Evolutionary conservation across 1,140 invertebrate genomes (phyloP).

Genomic region (Lordiphosa collinella): DNA sequence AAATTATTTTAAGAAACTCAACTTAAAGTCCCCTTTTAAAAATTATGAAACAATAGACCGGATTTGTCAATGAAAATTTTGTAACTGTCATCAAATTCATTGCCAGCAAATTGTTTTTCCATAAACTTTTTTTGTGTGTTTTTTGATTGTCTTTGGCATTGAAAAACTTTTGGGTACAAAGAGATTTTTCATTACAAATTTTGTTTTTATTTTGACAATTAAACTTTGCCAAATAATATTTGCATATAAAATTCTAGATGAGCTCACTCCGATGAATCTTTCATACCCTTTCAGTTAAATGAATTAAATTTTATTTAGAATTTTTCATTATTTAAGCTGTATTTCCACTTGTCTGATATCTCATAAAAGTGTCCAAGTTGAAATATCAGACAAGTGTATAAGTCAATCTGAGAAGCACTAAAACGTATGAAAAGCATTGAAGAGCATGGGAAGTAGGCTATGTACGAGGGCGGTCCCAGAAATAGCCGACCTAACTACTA

Average conservation of each 20-base stretch:
- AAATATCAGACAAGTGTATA: too few species aligned
- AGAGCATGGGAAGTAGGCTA: too few species aligned
- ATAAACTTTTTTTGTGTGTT: constrained; percentile 2
- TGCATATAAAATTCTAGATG: constrained; percentile 10
- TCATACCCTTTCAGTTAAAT: too few species aligned
- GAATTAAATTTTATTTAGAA: too few species aligned
- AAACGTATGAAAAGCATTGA: too few species aligned
- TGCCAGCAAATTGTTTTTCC: constrained; percentile 12
- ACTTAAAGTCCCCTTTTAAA: not conserved
- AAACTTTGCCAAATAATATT: constrained; percentile 38
- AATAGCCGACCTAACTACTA: too few species aligned
- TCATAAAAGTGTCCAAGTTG: too few species aligned
- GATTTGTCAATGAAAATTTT: not conserved
- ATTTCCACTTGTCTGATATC: too few species aligned
- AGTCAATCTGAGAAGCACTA: too few species aligned
- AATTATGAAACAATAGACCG: not conserved
- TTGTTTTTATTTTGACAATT: constrained; percentile 30
- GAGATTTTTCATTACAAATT: constrained; percentile 6
- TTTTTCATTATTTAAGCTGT: too few species aligned
- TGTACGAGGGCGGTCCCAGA: too few species aligned
- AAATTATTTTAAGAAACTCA: not conserved
- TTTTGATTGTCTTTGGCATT: constrained; percentile 2
- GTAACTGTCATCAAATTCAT: constrained; percentile 9
- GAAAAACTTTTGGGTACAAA: constrained; percentile 1
- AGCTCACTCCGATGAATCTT: too few species aligned